Conservation (phyloP, 2,113 vertebrate genomes). For the Cyprinodon brontotheroides region DNA sequence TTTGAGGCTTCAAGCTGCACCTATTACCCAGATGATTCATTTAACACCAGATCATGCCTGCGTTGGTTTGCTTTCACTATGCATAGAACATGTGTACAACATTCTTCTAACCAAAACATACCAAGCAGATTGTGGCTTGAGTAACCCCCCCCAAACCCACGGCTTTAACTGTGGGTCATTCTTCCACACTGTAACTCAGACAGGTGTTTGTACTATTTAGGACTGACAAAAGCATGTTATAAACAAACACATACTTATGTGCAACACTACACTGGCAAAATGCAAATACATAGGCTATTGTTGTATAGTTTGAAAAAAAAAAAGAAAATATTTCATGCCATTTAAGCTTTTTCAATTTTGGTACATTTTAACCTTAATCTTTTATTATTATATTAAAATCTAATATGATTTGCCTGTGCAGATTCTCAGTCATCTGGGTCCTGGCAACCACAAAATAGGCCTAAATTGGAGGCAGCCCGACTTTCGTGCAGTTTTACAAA, state of each 20-base stretch:
- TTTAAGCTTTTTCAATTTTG: not conserved
- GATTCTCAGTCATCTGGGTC: too few relatives aligned
- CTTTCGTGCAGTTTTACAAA: too few relatives aligned
- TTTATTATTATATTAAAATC: too few relatives aligned
- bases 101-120: conserved; percentile 76
- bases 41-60: conserved; percentile 22
- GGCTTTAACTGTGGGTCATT: conserved; percentile 73
- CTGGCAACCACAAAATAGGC: too few relatives aligned
- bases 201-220: conserved; percentile 82
- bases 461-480: too few relatives aligned
- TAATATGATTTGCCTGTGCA: too few relatives aligned
- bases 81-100: conserved; percentile 55
- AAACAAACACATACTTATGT: conserved; percentile 39
- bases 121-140: conserved; percentile 40
- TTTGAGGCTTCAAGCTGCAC: conserved; percentile 22
- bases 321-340: not conserved
- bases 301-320: not conserved
- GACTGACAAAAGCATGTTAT: conserved; percentile 71
- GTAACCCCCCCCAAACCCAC: conserved; percentile 14
- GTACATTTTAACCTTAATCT: not conserved
- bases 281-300: not conserved
- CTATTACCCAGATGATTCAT: conserved; percentile 20
- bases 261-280: conserved; percentile 30
- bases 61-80: conserved; percentile 58
- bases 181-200: conserved; percentile 64